Base-by-base conservation (phyloP, 2,797 vertebrate genomes). In the Rousettus madagascariensis region DNA sequence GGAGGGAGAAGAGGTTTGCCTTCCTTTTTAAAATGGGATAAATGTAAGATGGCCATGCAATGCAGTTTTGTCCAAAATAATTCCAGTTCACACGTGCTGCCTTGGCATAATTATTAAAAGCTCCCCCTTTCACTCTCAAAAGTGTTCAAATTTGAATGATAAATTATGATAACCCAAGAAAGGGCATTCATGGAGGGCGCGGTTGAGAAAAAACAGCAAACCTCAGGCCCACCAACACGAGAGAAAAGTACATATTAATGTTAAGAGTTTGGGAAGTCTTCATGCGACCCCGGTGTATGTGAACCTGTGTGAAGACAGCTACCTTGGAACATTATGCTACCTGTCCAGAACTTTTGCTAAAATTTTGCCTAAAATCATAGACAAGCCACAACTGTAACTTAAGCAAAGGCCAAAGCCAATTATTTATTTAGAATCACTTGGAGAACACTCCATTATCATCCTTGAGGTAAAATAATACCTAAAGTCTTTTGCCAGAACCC, bases 11-110 rank as follows among this genome's bases (percentile, higher is more conserved):
- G 49, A 77, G 4, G 6, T 75, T 41, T 77, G n/a, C 19, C 24
- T 84, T 93, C 51, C 49, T 89, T 82, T 91, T 33, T 63, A 83
- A 95, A 85, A 88, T 6, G 72, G 68, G n/a, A 92, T 43, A 68
- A 24, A 6, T 4, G 3, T 68, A 90, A 69, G 12, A 30, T 38
- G 26, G 68, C 46, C 43, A 26, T 3, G 38, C 13, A 61, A 5
- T 20, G 1, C 22, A 69, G 12, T 87, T 93, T 95, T 80, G 20
- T 71, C 38, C 22, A 74, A 82, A 84, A 77, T 36, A 78, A 28
- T n/a, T 11, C 43, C 26, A 11, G 22, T 51, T 88, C 57, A 92
- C 28, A 57, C 13, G 4, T 61, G 6, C 55, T 65, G 3, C 66
- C 41, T 55, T 33, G 8, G 16, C 6, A 8, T 78, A 41, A 46